Evolutionary conservation across 53 echinoderm and acorn worm genomes (phyloP), one percentile per base, ranked within the genome.

Genomic region (Paelopatides confundens): DNA sequence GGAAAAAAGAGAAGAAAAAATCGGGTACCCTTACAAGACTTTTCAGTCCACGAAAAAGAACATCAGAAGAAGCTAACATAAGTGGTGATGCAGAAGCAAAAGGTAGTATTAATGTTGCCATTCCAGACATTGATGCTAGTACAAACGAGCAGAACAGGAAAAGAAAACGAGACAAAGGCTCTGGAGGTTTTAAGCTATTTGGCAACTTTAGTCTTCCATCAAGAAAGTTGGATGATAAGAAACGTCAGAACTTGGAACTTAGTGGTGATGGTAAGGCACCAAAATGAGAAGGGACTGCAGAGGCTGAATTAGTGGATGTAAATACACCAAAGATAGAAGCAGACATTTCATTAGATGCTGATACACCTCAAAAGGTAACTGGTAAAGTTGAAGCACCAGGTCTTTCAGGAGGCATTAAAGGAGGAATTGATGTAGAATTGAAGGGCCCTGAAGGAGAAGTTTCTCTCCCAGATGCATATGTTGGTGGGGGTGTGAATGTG

Each of bases 261-360:
- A 35, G 89, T 87, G 81, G 77, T 84, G 92, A 94, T 78, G 76
- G 74, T 17, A 69, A 90, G 9, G 43, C 66, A 49, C 94, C 91
- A 12, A 66, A 89, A 26, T 13, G 86, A 51, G 79, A 79, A 79
- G 79, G 89, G 31, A 85, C 81, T 84, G 89, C 52, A 33, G 79
- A 51, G 8, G 43, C 39, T 13, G 68, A 68, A 46, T 85, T 68
- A 87, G 77, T 79, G 11, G 65, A 88, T 65, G 52, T 87, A 27
- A 54, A 54, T 35, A 69, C 78, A 38, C 58, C 81, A 49, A 81
- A 27, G 24, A 18, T 69, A 7, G 51, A 69, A 38, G 86, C 43
- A 27, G 88, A 71, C 64, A 86, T 66, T 24, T 86, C 65, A 31
- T 18, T 87, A 30, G 71, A 81, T 28, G 27, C 88, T 8, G 50